Evolutionary conservation across 2,113 vertebrate genomes (phyloP).

Genomic region (Dipodomys stephensi): DNA sequence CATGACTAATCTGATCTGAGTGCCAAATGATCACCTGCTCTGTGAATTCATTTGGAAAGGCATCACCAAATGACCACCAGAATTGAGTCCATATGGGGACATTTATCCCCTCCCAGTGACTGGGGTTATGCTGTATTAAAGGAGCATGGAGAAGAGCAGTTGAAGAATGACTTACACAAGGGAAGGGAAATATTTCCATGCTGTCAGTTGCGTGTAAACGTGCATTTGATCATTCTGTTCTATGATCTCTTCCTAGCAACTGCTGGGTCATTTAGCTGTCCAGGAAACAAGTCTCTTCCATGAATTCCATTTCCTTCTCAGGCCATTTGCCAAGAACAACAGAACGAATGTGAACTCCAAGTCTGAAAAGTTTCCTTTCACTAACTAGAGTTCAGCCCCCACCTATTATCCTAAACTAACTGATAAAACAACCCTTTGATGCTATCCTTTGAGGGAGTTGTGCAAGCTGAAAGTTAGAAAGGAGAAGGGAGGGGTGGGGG

Average conservation of each 20-base stretch:
- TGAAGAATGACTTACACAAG: slow-evolving; percentile 26
- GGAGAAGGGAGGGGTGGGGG: slow-evolving; percentile 57
- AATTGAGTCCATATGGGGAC: slow-evolving; percentile 23
- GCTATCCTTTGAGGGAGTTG: slow-evolving; percentile 83
- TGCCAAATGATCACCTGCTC: slow-evolving; percentile 43
- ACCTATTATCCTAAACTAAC: slow-evolving; percentile 85
- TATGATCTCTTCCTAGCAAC: slow-evolving; percentile 79
- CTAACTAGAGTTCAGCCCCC: slow-evolving; percentile 83
- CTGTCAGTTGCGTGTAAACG: slow-evolving; percentile 58
- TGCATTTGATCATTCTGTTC: slow-evolving; percentile 75
- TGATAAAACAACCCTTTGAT: slow-evolving; percentile 88
- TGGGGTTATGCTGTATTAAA: not conserved
- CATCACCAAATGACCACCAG: slow-evolving; percentile 32
- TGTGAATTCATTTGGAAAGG: not conserved
- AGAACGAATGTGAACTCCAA: slow-evolving; percentile 85
- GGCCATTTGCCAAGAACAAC: slow-evolving; percentile 88
- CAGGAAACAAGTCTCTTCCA: slow-evolving; percentile 81
- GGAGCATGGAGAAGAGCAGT: not conserved
- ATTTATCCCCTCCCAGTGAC: not conserved
- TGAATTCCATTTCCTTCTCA: slow-evolving; percentile 83
- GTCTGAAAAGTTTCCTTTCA: slow-evolving; percentile 87
- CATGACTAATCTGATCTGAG: slow-evolving; percentile 32
- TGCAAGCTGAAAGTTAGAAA: slow-evolving; percentile 79
- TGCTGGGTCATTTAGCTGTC: slow-evolving; percentile 80
- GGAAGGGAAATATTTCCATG: slow-evolving; percentile 42